Evolutionary conservation across 2,888 invertebrate species (phyloP), one percentile per base, ranked within the genome.

Genomic region (Synergus gifuensis): DNA sequence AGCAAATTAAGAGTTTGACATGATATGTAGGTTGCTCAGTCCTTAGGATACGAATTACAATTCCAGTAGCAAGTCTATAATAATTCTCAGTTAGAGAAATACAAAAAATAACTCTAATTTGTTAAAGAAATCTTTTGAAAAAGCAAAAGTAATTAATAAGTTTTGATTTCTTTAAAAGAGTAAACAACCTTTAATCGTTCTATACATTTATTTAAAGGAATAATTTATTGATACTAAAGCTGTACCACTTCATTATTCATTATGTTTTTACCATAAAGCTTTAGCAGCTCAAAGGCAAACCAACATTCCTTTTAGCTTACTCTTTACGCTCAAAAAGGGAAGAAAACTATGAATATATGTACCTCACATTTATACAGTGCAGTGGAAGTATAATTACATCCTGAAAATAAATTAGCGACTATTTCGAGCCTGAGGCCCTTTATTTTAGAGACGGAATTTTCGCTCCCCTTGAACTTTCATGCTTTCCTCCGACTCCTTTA

Each of bases 401-500:
- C 69, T 69, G 62, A 69, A 49, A 69, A 69, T 69, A 69, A 69
- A 69, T 69, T 69, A 69, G 49, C 69, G 49, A 69, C 49, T 69
- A 69, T 69, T 69, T 69, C 46, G 18, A 69, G 49, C 69, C 69
- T 46, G 28, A 16, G 69, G 69, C 28, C 69, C 69, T 69, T 69
- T 49, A 69, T 69, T 69, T 69, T 69, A 69, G 46, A 69, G 69
- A 46, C 49, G 69, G 4, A 69, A 69, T 49, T 69, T 49, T 69
- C 44, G 46, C 49, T 69, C 49, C 16, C 67, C 69, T 28, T 69
- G 69, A 69, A 69, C 49, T 69, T 69, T 49, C 28, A 22, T 22
- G 46, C 69, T 69, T 49, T 49, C 46, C 18, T 12, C 69, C 18
- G 16, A 69, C 69, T 69, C 80, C 80, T 28, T 79, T 73, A 79